Evolutionary conservation across 2,888 invertebrate species (phyloP), one percentile per base, ranked within the genome.

Genomic region (Rhamnusium bicolor): DNA sequence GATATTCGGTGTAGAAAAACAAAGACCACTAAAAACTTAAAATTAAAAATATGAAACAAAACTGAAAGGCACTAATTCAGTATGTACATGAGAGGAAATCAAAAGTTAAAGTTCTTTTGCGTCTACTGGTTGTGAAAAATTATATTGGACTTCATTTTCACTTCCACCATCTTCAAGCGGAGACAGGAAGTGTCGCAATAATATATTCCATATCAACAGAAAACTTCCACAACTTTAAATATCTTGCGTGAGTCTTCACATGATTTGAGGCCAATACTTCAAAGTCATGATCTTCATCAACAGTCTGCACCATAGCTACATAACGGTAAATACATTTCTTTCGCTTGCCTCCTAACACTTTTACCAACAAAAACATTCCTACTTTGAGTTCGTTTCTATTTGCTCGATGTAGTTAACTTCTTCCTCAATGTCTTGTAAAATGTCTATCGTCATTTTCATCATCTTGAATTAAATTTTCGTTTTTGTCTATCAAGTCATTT

Each of bases 301-400:
- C 58, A 58, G n/a, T 7, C 58, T 29, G 58, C 14, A 58, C 32
- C 29, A 32, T n/a, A n/a, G 58, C 32, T n/a, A 16, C 29, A 29
- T 58, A 58, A 5, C 58, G 58, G 27, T 32, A 58, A 6, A 58
- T 29, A 7, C 29, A 14, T 29, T 58, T 58, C 32, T 58, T 58
- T 32, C 29, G 29, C 29, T 29, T 29, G 29, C 32, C 58, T 58
- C 58, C 58, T 6, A 58, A 29, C 8, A 58, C 32, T n/a, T 58
- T 58, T 16, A 58, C 32, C 14, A 32, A 16, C 14, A 32, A 6
- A 58, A 58, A 58, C 8, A 29, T 58, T 58, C 29, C 58, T 12
- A 16, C 16, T 32, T 58, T n/a, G 29, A 58, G 29, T 14, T 58
- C 32, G n/a, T n/a, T 10, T 46, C n/a, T 5, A 46, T 5, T 46